Conservation (phyloP, 2,113 vertebrate species). For the Microtus montanus region DNA sequence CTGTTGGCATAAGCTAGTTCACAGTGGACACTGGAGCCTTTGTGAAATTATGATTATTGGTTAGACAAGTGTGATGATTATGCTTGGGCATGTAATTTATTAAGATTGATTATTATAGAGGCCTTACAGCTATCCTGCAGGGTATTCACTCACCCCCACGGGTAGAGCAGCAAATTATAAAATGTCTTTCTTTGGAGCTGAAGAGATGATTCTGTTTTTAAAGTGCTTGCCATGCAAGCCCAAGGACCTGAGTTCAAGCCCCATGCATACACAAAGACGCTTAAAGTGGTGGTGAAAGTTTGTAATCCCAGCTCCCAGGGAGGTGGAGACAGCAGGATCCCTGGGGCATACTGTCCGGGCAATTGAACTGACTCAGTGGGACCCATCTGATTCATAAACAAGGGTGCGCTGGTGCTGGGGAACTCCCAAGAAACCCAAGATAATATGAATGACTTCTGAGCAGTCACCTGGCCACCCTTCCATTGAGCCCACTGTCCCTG, state of each 20-base stretch:
- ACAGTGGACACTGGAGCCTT: rapidly evolving
- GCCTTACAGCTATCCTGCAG: not conserved
- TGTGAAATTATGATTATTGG: not conserved
- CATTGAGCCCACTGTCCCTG: not conserved
- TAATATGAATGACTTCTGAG: not conserved
- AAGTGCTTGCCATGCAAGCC: not conserved
- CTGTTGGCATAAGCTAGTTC: not conserved
- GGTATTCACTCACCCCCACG: not conserved
- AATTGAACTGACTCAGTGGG: not conserved
- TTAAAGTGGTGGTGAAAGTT: too few relatives aligned
- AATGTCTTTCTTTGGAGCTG: not conserved
- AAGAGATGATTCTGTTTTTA: not conserved
- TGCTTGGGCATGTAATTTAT: not conserved
- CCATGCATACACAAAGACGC: not conserved
- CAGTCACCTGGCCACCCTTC: not conserved
- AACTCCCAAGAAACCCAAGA: not conserved
- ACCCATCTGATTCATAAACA: rapidly evolving
- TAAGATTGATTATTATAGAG: not conserved
- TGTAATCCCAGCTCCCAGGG: too few relatives aligned
- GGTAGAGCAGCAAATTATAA: not conserved
- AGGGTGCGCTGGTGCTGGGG: rapidly evolving
- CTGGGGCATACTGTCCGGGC: not conserved
- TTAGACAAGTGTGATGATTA: too few relatives aligned
- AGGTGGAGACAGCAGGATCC: not conserved
- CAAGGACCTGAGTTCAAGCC: not conserved